Percentiles rank a stretch among this genome's conserved stretches.
These are phyloP conservation scores for Heptranchias perlo DNA, from an alignment of 2,113 vertebrate species.

Conservation along the genomic window DNA sequence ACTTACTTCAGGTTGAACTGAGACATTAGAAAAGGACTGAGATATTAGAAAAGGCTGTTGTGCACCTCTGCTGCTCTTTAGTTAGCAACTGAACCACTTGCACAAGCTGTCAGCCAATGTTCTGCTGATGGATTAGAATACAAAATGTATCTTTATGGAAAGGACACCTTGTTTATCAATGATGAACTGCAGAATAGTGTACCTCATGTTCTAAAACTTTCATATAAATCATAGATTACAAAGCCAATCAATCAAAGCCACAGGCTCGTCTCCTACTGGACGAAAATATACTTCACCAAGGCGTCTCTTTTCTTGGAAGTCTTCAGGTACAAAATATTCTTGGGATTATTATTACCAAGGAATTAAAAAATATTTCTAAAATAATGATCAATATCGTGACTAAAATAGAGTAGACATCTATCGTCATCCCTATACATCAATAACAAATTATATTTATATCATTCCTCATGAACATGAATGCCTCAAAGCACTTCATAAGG, in stretches of 20 bases:
- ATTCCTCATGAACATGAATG: neutral
- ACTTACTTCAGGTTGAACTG: neutral
- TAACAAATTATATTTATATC: neutral
- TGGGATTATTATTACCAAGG: neutral
- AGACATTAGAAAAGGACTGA: neutral
- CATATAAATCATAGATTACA: constrained; percentile 13
- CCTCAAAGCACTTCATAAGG: neutral
- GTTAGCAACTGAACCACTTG: neutral
- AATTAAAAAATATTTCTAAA: neutral
- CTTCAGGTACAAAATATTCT: neutral
- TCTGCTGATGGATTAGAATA: constrained; percentile 27
- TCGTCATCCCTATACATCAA: neutral
- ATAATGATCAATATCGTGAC: neutral
- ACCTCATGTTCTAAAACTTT: constrained; percentile 18
- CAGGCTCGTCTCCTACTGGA: neutral
- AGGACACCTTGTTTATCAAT: neutral
- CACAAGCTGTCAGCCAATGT: neutral
- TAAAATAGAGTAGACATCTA: neutral
- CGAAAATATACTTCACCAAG: neutral
- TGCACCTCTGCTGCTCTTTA: too few relatives aligned
- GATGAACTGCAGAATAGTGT: constrained; percentile 12
- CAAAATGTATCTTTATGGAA: constrained; percentile 21
- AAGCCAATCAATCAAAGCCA: constrained; percentile 22
- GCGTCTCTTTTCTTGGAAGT: neutral
- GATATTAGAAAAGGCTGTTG: neutral